Evolutionary conservation across 2,888 invertebrate genomes (phyloP).

Genomic region (Melanotus villosus): DNA sequence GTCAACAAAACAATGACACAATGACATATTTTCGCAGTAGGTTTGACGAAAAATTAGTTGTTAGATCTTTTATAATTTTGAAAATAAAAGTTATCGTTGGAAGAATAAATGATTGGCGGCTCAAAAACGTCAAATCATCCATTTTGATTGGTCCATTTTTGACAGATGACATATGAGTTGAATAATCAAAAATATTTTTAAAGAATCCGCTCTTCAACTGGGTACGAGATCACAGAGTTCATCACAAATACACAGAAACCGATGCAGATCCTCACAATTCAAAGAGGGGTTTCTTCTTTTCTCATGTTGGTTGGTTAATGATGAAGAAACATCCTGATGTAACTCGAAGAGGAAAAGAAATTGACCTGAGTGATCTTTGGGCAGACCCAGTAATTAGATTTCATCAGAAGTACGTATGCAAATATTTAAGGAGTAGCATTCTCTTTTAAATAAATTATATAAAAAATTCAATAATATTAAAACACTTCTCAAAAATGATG

Average conservation of each 20-base stretch:
- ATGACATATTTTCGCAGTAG: too few species aligned
- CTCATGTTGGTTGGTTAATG: conserved; percentile 95
- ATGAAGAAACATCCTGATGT: conserved; percentile 90
- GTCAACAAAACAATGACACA: too few species aligned
- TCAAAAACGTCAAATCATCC: too few species aligned
- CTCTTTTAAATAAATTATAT: too few species aligned
- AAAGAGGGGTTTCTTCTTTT: conserved; percentile 90
- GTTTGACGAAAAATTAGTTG: too few species aligned
- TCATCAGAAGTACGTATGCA: background rate
- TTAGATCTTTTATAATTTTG: too few species aligned
- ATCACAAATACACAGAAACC: conserved; percentile 85
- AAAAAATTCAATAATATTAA: background rate
- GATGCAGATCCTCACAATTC: conserved; percentile 88
- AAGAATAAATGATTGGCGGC: too few species aligned
- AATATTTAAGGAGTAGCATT: background rate
- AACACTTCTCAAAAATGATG: too few species aligned
- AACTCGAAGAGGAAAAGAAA: conserved; percentile 70
- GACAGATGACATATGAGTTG: too few species aligned
- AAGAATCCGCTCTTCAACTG: conserved; percentile 81
- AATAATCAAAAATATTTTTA: background rate
- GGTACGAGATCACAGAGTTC: conserved; percentile 84
- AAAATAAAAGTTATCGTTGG: too few species aligned
- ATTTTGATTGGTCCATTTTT: too few species aligned
- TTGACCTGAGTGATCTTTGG: background rate
- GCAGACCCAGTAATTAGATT: background rate